Evolutionary conservation across 2,797 vertebrate species (phyloP), one percentile per base, ranked within the genome.

Genomic region (Artibeus jamaicensis): DNA sequence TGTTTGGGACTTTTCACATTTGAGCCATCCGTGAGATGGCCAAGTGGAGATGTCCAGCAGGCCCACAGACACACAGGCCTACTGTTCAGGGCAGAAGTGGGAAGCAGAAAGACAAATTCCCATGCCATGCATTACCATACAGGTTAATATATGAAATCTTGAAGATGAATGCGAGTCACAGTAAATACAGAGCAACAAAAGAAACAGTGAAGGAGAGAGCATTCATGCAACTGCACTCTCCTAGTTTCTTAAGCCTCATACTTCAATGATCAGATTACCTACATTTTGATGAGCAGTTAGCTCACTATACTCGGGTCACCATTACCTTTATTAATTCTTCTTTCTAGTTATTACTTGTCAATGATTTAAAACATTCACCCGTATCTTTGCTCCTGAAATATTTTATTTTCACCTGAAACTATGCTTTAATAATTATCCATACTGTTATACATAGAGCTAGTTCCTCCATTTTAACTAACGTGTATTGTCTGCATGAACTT

Each of bases 391-490:
- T 34, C 74, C 16, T 53, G 83, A 81, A 65, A 48, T 44, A 83
- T 59, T 53, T 96, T 74, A 74, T 74, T 91, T 87, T 73, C 44
- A 71, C 59, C 78, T 37, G 42, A 93, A 77, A 91, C 59, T 77
- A 82, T 32, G 16, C 50, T 86, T 89, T 77, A 65, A 94, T 48
- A 81, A 5, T 59, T 83, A 81, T 3, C 16, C 19, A 48, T 57
- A 29, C 10, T 4, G 22, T 44, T 77, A 67, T 16, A 73, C 10
- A 18, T 39, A 50, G 18, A 71, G 37, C 19, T 68, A 55, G 4
- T 59, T 39, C 37, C 34, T 71, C 82, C 14, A 79, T 84, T 94
- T 79, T 79, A 39, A 50, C 14, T 26, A 53, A 37, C 55, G 16
- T 10, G 8, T 10, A 53, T 34, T 62, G 2, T 39, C 42, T 76